Evolutionary conservation across 2,797 vertebrate genomes (phyloP).

Genomic region (Taenioides sp.): DNA sequence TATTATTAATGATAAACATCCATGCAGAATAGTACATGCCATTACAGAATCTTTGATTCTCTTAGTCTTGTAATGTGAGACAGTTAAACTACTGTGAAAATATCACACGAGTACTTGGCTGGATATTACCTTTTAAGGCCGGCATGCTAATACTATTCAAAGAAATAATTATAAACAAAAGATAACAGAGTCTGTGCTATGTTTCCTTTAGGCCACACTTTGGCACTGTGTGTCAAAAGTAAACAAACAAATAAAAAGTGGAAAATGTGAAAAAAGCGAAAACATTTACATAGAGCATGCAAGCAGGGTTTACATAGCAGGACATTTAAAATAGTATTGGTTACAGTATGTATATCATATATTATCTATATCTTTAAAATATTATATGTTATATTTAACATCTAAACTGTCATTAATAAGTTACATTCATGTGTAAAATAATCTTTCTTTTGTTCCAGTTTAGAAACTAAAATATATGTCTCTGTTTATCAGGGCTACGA

Average conservation of each 20-base stretch:
- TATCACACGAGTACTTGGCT: slow-evolving; percentile 32
- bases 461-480: slow-evolving; percentile 79
- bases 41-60: neutral
- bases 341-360: slow-evolving; percentile 43
- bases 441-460: slow-evolving; percentile 72
- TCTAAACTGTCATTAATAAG: slow-evolving; percentile 66
- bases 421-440: slow-evolving; percentile 79
- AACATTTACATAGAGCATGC: slow-evolving; percentile 65
- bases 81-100: slow-evolving; percentile 26
- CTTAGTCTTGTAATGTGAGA: slow-evolving; percentile 7
- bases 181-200: slow-evolving; percentile 9
- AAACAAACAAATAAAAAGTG: slow-evolving; percentile 37
- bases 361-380: slow-evolving; percentile 36
- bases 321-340: slow-evolving; percentile 62
- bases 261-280: slow-evolving; percentile 48
- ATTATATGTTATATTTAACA: slow-evolving; percentile 49
- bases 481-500: slow-evolving; percentile 65
- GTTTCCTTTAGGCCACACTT: slow-evolving; percentile 55
- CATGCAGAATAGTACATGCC: slow-evolving; percentile 4
- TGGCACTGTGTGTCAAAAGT: slow-evolving; percentile 66
- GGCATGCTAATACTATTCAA: slow-evolving; percentile 55
- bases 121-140: slow-evolving; percentile 46
- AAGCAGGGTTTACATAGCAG: slow-evolving; percentile 59
- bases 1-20: slow-evolving; percentile 4
- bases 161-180: slow-evolving; percentile 14